Base-by-base conservation (phyloP, 2,888 invertebrate genomes). In the Campoplex nolae region DNA sequence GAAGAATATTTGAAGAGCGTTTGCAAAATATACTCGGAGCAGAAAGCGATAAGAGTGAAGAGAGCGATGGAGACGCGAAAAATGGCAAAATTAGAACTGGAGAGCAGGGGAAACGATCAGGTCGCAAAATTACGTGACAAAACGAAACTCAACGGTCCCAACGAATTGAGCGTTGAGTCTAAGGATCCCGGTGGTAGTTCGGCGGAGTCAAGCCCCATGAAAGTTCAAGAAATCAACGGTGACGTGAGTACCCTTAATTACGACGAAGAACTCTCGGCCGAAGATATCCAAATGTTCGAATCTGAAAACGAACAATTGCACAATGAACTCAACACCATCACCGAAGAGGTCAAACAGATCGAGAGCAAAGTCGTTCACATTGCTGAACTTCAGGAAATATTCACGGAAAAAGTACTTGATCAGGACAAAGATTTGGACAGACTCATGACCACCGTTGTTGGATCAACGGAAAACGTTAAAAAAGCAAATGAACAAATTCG, bases 401-500 rank as follows among this genome's bases (percentile, higher is more conserved):
- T 99, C 92, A 98, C 99, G 16, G 99, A 99, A 96, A 99, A 97
- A 96, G 96, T 99, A 35, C 95, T 99, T 78, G 97, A 98, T 93
- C 99, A 99, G 95, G 99, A 99, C 92, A 97, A 97, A 91, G 98
- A 99, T 91, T 97, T 99, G 89, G 98, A 99, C 91, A 95, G 98
- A 89, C 97, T 99, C 94, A 96, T 97, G 56, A 97, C 97, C 80
- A 97, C 97, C 8, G 98, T 99, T 0, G 97, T 98, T 32, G 97
- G 98, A 0, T 96, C 99, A 0, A 99, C 99, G 0, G 99, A 99
- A 94, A 99, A 99, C 95, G 97, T 99, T 23, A 97, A 97, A 93
- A 98, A 98, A 95, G 99, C 98, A 0, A 99, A 99, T 95, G 99
- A 99, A 92, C 99, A 99, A 95, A 98, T 99, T 78, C 96, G 99